Conservation (phyloP, 2,888 invertebrate species). For the Patella pellucida region DNA sequence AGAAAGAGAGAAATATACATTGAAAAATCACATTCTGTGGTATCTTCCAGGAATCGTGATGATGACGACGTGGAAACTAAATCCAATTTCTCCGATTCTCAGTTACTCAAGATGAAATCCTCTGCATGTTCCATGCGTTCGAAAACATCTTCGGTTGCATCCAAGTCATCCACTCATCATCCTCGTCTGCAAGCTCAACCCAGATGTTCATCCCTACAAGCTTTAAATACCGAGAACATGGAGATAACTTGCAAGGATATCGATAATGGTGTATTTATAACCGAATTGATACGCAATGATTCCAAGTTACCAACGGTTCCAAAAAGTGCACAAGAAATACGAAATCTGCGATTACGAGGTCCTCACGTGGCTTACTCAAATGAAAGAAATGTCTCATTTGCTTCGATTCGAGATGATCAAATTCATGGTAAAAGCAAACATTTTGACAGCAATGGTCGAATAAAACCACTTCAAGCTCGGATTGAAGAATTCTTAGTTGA, state of each 20-base stretch:
- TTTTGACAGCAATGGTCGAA: not conserved
- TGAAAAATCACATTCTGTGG: not conserved
- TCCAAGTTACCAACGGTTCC: not conserved
- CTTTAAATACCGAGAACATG: not conserved
- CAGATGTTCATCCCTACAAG: not conserved
- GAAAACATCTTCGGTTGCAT: not conserved
- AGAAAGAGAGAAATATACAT: conserved; percentile 11
- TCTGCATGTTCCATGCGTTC: not conserved
- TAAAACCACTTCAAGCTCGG: conserved; percentile 22
- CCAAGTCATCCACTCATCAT: not conserved
- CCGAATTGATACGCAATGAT: not conserved
- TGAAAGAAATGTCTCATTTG: too few relatives aligned
- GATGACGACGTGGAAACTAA: not conserved
- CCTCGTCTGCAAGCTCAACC: not conserved
- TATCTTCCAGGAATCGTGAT: not conserved
- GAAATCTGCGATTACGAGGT: not conserved
- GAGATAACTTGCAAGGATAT: not conserved
- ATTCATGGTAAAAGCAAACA: not conserved
- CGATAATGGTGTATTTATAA: conserved; percentile 1
- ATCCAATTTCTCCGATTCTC: not conserved
- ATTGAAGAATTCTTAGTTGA: conserved; percentile 31
- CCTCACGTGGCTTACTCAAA: too few relatives aligned
- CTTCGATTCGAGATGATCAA: not conserved
- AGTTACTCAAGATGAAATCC: not conserved
- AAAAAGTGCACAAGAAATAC: not conserved